Conservation (phyloP, 2,113 vertebrate genomes). For the Nansenia antarctica region DNA sequence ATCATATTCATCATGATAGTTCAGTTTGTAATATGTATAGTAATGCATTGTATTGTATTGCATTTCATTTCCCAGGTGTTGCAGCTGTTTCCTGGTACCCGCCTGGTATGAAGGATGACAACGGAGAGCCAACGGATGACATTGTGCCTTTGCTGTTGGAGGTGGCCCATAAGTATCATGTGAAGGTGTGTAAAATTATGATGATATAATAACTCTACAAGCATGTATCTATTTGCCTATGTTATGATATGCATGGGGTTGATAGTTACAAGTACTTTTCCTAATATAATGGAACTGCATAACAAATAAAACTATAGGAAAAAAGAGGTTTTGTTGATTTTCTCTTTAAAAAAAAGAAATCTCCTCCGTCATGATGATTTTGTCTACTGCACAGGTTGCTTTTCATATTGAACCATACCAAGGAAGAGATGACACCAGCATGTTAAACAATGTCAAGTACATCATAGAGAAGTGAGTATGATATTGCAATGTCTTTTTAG, state of each 20-base stretch:
- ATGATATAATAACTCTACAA: neutral
- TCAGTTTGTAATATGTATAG: too few relatives aligned
- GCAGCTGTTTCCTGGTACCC: constrained; percentile 96
- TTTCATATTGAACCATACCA: constrained; percentile 97
- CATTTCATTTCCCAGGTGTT: constrained; percentile 80
- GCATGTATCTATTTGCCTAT: too few relatives aligned
- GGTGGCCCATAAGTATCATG: constrained; percentile 87
- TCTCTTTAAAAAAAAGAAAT: too few relatives aligned
- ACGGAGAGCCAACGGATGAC: constrained; percentile 84
- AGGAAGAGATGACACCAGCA: constrained; percentile 88
- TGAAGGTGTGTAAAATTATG: constrained; percentile 84
- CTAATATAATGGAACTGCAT: neutral
- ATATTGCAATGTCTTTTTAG: too few relatives aligned
- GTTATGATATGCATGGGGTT: neutral
- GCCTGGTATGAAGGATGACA: constrained; percentile 85
- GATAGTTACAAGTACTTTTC: neutral
- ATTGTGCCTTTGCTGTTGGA: constrained; percentile 88
- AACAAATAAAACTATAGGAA: neutral
- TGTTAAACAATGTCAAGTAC: constrained; percentile 90
- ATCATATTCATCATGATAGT: neutral
- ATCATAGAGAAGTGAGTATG: constrained; percentile 90
- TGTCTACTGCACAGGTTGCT: constrained; percentile 78
- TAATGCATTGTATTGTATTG: too few relatives aligned
- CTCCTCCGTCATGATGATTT: constrained; percentile 7
- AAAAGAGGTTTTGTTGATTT: too few relatives aligned